Conservation (phyloP, 2,888 invertebrate species). For the Chesias legatella region DNA sequence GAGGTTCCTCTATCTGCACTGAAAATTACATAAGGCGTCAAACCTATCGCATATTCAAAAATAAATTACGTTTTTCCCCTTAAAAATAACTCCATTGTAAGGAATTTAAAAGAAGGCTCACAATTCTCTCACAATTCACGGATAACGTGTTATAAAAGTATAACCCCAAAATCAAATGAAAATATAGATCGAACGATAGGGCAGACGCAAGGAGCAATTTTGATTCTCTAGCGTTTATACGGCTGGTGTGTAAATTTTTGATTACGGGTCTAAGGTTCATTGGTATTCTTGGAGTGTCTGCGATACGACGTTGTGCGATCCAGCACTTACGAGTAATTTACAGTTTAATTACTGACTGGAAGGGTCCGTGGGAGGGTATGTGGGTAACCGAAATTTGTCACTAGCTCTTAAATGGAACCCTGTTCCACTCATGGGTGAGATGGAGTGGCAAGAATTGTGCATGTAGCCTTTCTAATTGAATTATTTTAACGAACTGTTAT, state of each 20-base stretch:
- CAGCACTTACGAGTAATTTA: slow-evolving; percentile 72
- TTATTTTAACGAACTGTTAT: not conserved
- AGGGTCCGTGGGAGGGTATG: slow-evolving; percentile 33
- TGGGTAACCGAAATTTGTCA: slow-evolving; percentile 42
- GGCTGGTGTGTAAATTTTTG: slow-evolving; percentile 55
- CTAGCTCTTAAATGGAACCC: slow-evolving; percentile 26
- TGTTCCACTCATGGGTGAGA: slow-evolving; percentile 14
- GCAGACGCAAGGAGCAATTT: slow-evolving; percentile 29
- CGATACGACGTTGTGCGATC: slow-evolving; percentile 69
- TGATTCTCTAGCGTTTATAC: slow-evolving; percentile 29
- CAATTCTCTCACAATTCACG: too few species aligned
- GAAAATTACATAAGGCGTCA: too few species aligned
- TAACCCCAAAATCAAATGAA: slow-evolving; percentile 15
- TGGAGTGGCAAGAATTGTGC: slow-evolving; percentile 3
- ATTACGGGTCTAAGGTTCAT: slow-evolving; percentile 58
- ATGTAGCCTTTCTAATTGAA: slow-evolving; percentile 11
- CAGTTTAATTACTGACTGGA: slow-evolving; percentile 70
- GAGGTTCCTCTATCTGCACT: too few species aligned
- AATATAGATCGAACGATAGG: slow-evolving; percentile 17
- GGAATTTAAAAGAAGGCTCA: too few species aligned
- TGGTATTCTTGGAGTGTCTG: slow-evolving; percentile 57
- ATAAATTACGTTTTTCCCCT: too few species aligned
- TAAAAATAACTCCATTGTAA: too few species aligned
- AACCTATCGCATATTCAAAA: too few species aligned
- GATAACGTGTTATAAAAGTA: slow-evolving; percentile 8